These are phyloP conservation scores for Diarsia rubi DNA, from an alignment of 2,888 invertebrate genomes.

Conservation along the genomic window DNA sequence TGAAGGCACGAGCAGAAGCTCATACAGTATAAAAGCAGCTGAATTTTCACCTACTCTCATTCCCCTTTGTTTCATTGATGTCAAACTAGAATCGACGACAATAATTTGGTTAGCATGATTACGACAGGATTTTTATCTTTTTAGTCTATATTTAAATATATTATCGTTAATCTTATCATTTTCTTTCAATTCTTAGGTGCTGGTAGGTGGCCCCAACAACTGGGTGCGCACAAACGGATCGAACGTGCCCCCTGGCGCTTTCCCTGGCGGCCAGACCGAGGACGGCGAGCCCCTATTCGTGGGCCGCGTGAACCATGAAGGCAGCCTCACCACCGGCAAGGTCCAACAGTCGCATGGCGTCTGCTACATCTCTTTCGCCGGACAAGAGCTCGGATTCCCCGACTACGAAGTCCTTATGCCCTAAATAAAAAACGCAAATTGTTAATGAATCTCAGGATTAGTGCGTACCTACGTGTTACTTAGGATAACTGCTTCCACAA, in stretches of 20 bases:
- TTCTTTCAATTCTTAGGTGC: slow-evolving; percentile 81
- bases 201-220: slow-evolving; percentile 91
- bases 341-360: slow-evolving; percentile 95
- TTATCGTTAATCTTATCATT: not conserved
- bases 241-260: slow-evolving; percentile 94
- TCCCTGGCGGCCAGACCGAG: slow-evolving; percentile 93
- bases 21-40: not conserved
- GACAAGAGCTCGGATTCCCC: slow-evolving; percentile 94
- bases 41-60: not conserved
- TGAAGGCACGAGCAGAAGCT: no score
- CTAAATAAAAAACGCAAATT: slow-evolving; percentile 67
- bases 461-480: slow-evolving; percentile 45
- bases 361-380: slow-evolving; percentile 96
- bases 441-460: slow-evolving; percentile 61
- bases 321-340: slow-evolving; percentile 94
- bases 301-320: slow-evolving; percentile 95
- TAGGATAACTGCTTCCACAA: slow-evolving; percentile 62
- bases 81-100: slow-evolving; percentile 5
- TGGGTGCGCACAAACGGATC: slow-evolving; percentile 94
- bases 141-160: not conserved
- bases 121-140: not conserved
- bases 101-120: not conserved
- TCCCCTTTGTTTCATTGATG: not conserved
- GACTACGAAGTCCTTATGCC: slow-evolving; percentile 94
- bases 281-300: slow-evolving; percentile 95